Evolutionary conservation across 2,113 vertebrate species (phyloP), one percentile per base, ranked within the genome.

Genomic region (Otocyon megalotis): DNA sequence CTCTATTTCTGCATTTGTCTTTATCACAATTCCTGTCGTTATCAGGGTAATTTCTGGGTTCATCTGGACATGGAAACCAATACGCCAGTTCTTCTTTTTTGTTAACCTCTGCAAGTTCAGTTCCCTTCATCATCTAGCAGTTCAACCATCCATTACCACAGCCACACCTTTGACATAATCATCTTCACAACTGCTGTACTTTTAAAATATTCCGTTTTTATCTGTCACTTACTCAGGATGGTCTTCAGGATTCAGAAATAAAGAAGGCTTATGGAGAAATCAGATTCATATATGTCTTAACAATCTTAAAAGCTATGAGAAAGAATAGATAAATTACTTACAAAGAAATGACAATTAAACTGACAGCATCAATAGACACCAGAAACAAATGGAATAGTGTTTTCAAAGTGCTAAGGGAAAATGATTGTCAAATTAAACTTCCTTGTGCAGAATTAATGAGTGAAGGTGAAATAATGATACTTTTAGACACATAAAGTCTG

Each of bases 351-450:
- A 97, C 97, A 97, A 85, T 95, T 97, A 95, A 92, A 92, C 80
- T 98, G 97, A 96, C 98, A 97, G 97, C 93, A 96, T 97, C 97
- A 96, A 87, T 97, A 97, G 97, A 96, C 92, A 93, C 87, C 74
- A 97, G 97, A 98, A 97, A 97, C 93, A 97, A 97, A 97, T 89
- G 97, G 94, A 97, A 87, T 71, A 97, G 93, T 97, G 96, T 97
- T 97, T 97, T 95, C 97, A 95, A 89, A 95, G 98, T 97, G 95
- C 88, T 94, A 32, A 16, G 92, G 85, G 95, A 94, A 97, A 97
- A 97, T 93, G 96, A 92, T 96, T 97, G 97, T 97, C 97, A 97
- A 95, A 97, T 96, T 97, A 88, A 95, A 86, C 62, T 89, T 93
- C 80, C 54, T 79, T n/a, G 82, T 53, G 91, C 80, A 97, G 95